Base-by-base conservation (phyloP, 2,888 invertebrate genomes). In the Lepidocyrtoides sp. region DNA sequence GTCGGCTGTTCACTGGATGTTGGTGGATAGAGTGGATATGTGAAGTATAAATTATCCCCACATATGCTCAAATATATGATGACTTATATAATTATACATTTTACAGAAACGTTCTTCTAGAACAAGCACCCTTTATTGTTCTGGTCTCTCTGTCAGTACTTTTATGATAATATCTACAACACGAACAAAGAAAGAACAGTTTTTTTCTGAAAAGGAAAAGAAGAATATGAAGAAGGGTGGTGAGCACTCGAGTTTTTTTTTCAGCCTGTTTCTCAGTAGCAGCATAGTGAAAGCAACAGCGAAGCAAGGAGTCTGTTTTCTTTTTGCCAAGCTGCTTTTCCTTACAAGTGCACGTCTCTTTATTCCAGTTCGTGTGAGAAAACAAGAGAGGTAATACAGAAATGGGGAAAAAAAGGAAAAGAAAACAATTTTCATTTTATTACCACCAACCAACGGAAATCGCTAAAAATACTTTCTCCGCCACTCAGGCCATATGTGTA, bases 401-500 rank as follows among this genome's bases (percentile, higher is more conserved):
- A 41, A 82, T 20, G 66, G 57, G 60, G 60, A 54, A 29, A 75
- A 81, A 57, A 72, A 26, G 72, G 72, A 75, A 89, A 89, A 77
- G 82, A 89, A 75, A 89, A 82, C 89, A 89, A 63, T 89, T 89
- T 89, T 84, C 84, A 75, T 63, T 89, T 83, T 83, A 89, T 77
- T 83, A 89, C 89, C 72, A 89, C 20, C 54, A 72, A 82, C 81
- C 72, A 83, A 57, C 87, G 87, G 79, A 79, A 87, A 87, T 81
- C 66, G 87, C 87, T 87, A 87, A 87, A 87, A 87, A 87, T 87
- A 87, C 87, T 48, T 63, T 82, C 20, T 69, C 69, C 44, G 20
- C 20, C 69, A 69, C 44, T 41, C 77, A 44, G 77, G 77, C 77
- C 86, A 77, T 57, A 60, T 86, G 77, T 66, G 87, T 17, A 63